Conservation (phyloP, 2,113 vertebrate genomes). For the Gallinago undulata region DNA sequence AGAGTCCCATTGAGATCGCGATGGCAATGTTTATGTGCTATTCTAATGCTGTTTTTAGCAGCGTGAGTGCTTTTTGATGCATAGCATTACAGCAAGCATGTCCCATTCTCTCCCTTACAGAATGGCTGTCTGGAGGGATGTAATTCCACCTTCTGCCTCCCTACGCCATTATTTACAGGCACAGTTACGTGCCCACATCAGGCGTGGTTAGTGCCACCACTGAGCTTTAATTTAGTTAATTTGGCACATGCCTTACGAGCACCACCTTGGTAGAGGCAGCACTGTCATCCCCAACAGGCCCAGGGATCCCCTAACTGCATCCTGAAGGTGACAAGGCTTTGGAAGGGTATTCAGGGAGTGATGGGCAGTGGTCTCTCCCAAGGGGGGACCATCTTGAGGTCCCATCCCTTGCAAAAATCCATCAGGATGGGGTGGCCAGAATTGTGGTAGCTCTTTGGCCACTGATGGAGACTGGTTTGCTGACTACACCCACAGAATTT, state of each 20-base stretch:
- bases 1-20: constrained; percentile 43
- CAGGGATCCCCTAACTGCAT: not conserved
- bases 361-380: not conserved
- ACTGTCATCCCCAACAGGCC: too few species aligned
- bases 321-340: not conserved
- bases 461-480: not conserved
- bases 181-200: constrained; percentile 20
- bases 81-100: constrained; percentile 15
- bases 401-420: not conserved
- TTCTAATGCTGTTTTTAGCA: constrained; percentile 61
- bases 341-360: not conserved
- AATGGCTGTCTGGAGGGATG: constrained; percentile 64
- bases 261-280: not conserved
- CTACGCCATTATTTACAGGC: constrained; percentile 48
- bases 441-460: not conserved
- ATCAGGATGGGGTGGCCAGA: not conserved
- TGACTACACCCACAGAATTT: not conserved
- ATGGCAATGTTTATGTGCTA: constrained; percentile 61
- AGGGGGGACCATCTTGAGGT: not conserved
- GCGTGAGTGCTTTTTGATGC: constrained; percentile 63
- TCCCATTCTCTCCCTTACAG: constrained; percentile 47
- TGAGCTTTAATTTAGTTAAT: constrained; percentile 35
- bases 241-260: not conserved
- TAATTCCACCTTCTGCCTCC: constrained; percentile 67
- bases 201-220: constrained; percentile 28